Evolutionary conservation across 2,797 vertebrate genomes (phyloP).

Genomic region (Macroramphosus scolopax): DNA sequence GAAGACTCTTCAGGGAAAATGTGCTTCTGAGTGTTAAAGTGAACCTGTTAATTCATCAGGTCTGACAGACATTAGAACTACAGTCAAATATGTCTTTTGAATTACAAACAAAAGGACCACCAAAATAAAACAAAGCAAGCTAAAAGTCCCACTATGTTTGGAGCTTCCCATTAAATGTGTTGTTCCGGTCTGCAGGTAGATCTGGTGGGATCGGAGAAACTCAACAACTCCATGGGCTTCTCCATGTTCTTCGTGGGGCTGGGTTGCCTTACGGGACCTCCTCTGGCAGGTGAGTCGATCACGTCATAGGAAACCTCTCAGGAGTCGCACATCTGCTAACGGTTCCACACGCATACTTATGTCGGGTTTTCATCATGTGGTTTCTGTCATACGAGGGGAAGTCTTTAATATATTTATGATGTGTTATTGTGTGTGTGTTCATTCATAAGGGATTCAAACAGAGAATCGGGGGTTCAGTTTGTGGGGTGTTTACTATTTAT

Average conservation of each 20-base stretch:
- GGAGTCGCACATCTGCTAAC: slow-evolving; percentile 17
- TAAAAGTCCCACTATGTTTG: not conserved
- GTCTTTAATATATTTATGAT: too few relatives aligned
- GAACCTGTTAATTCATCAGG: too few relatives aligned
- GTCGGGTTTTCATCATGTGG: too few relatives aligned
- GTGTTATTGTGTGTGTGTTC: not conserved
- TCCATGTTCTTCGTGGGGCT: slow-evolving; percentile 89
- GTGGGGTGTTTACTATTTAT: slow-evolving; percentile 14
- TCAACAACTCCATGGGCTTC: slow-evolving; percentile 89
- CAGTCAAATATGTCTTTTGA: too few relatives aligned
- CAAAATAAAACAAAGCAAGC: slow-evolving; percentile 1
- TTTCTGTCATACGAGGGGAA: slow-evolving; percentile 9
- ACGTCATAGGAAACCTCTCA: slow-evolving; percentile 25
- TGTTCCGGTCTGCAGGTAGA: slow-evolving; percentile 81
- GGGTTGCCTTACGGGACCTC: slow-evolving; percentile 87
- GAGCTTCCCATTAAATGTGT: slow-evolving; percentile 3
- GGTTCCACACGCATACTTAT: slow-evolving; percentile 25
- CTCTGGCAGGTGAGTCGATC: slow-evolving; percentile 84
- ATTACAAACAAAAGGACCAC: too few relatives aligned
- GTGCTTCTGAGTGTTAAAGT: too few relatives aligned
- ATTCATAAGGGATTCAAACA: not conserved
- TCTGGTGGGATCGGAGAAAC: slow-evolving; percentile 79
- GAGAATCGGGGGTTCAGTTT: not conserved
- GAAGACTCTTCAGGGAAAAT: too few relatives aligned
- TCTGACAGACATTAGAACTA: too few relatives aligned